Percentiles rank a stretch among this genome's conserved stretches.
These are phyloP conservation scores for Astropecten irregularis DNA, from an alignment of 53 echinoderm and acorn worm species.

Conservation along the genomic window DNA sequence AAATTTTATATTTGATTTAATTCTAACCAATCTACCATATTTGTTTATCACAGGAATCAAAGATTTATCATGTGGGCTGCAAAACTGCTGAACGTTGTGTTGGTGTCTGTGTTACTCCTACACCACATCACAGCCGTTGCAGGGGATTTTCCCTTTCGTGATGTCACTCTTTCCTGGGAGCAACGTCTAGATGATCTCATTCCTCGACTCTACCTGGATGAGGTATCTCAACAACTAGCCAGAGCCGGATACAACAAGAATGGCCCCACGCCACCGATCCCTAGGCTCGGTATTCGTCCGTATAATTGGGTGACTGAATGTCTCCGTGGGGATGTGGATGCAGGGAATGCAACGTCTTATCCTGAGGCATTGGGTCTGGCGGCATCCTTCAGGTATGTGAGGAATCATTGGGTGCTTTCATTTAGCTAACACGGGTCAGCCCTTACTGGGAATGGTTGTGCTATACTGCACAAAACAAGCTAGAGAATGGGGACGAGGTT, in stretches of 20 bases:
- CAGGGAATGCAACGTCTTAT: constrained; percentile 87
- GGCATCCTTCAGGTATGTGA: constrained; percentile 94
- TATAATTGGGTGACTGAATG: constrained; percentile 96
- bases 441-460: too few species aligned
- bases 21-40: too few species aligned
- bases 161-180: constrained; percentile 87
- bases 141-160: constrained; percentile 72
- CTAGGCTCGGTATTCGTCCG: constrained; percentile 70
- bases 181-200: constrained; percentile 81
- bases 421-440: too few species aligned
- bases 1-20: too few species aligned
- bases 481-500: too few species aligned
- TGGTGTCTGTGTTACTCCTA: not conserved
- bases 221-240: constrained; percentile 77
- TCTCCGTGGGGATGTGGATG: constrained; percentile 72
- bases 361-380: constrained; percentile 87
- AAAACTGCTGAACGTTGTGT: not conserved
- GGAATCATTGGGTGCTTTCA: not conserved
- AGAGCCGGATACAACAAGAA: constrained; percentile 74
- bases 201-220: constrained; percentile 76
- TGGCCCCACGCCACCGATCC: constrained; percentile 81
- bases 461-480: too few species aligned
- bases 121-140: too few species aligned
- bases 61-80: too few species aligned
- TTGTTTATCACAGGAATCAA: too few species aligned